A percentile compares a stretch with the other conserved stretches of the same genome.
These are phyloP conservation scores for Neotragus pygmaeus DNA, from an alignment of 2,113 vertebrate species.

Conservation along the genomic window DNA sequence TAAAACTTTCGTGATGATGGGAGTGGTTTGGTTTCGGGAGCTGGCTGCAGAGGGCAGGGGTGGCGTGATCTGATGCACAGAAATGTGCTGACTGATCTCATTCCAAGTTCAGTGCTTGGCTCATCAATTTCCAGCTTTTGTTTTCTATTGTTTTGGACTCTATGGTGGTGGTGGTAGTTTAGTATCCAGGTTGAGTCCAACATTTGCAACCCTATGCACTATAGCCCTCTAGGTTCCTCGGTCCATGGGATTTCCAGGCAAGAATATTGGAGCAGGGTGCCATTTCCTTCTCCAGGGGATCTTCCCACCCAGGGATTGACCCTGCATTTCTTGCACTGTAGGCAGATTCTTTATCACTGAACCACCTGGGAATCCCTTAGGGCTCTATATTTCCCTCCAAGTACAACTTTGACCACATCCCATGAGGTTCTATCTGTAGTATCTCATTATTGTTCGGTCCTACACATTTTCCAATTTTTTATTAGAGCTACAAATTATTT, in stretches of 20 bases:
- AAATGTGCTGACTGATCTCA: neutral
- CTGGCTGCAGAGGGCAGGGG: no score
- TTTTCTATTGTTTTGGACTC: neutral
- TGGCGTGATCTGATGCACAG: neutral
- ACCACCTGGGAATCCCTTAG: neutral
- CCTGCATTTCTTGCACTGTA: neutral
- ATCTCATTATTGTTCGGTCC: neutral
- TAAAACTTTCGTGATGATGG: neutral
- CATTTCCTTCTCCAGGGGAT: neutral
- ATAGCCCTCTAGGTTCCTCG: neutral
- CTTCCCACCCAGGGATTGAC: neutral
- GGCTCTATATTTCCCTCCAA: neutral
- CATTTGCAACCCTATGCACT: neutral
- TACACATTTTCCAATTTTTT: neutral
- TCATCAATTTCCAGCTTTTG: neutral
- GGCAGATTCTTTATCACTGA: neutral
- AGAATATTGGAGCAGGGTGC: neutral
- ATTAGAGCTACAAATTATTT: neutral
- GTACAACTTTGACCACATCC: neutral
- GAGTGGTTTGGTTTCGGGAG: accelerated
- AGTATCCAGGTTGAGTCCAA: neutral
- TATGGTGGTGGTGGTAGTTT: neutral
- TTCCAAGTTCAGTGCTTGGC: neutral
- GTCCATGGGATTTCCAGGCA: neutral
- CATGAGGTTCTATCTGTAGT: neutral